These are phyloP conservation scores for Epinephelus malabaricus DNA, from an alignment of 2,797 vertebrate species.

Conservation along the genomic window DNA sequence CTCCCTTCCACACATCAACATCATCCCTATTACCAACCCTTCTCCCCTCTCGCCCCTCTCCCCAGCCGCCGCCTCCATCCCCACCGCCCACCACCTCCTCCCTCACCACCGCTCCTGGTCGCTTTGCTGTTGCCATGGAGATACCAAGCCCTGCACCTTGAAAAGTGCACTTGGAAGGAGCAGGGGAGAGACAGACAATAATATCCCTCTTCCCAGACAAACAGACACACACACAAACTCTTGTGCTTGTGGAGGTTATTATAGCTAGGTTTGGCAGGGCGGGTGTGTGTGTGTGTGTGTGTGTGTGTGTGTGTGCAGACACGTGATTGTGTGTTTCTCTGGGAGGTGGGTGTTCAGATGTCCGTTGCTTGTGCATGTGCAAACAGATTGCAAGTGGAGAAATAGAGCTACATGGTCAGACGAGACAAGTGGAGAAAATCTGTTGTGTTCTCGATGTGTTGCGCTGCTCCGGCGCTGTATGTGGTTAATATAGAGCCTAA, in stretches of 20 bases:
- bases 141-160: conserved; percentile 89
- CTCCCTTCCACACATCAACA: conserved; percentile 21
- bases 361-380: conserved; percentile 68
- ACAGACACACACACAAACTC: conserved; percentile 55
- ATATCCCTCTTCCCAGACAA: conserved; percentile 79
- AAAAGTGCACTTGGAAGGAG: conserved; percentile 85
- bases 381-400: conserved; percentile 78
- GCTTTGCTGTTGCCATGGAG: conserved; percentile 86
- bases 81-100: conserved; percentile 47
- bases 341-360: conserved; percentile 73
- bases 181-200: conserved; percentile 78
- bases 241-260: conserved; percentile 79
- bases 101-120: conserved; percentile 69
- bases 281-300: conserved; percentile 23
- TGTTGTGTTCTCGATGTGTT: conserved; percentile 52
- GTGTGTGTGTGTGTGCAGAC: conserved; percentile 26
- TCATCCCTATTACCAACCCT: conserved; percentile 11
- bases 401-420: conserved; percentile 67
- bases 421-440: conserved; percentile 63
- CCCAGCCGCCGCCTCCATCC: conserved; percentile 31
- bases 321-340: conserved; percentile 51
- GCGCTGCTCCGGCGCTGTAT: conserved; percentile 5
- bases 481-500: conserved; percentile 32
- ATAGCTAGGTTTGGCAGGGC: conserved; percentile 60
- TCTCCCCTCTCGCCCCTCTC: conserved; percentile 22